Evolutionary conservation across 2,113 vertebrate species (phyloP), one percentile per base, ranked within the genome.

Genomic region (Phylloscopus trochilus): DNA sequence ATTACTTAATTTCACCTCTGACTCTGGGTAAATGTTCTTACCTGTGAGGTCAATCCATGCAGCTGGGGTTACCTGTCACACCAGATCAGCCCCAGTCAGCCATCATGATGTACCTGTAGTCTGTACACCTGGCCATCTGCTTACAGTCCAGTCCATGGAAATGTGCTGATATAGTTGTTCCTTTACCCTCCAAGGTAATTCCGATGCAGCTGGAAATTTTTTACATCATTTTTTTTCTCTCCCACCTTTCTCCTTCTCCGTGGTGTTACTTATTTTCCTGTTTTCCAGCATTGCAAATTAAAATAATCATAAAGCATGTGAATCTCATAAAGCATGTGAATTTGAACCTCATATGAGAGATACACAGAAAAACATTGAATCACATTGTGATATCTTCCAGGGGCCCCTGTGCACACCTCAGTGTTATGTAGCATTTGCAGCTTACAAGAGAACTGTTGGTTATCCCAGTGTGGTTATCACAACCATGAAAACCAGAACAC

Each of bases 91-190:
- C 39, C 66, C n/a, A 67, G 37, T 13, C n/a, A 87, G 12, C 7
- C 22, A 28, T 16, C 56, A 24, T 6, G 28, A 43, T 2, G 4
- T 9, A 39, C 9, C 43, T 46, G 21, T 24, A 15, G 31, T 44
- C 60, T 74, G 60, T 20, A 78, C 30, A 49, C 21, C 19, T 15
- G 35, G 26, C 39, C 21, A 30, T n/a, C 39, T 37, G 4, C 30
- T 66, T 58, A 22, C 3, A 9, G 33, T 24, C 15, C 60, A 64
- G 58, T 19, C 26, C 23, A 9, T 47, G 53, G 10, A 53, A 51
- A 56, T 0, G 0, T 56, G 9, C 33, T 56, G 24, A 12, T 53
- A 3, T 2, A 44, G 51, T 53, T 55, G 26, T 72, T 26, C 8
- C 23, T 82, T 82, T 92, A 37, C 35, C 28, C 4, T 79, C 35